Base-by-base conservation (phyloP, 2,113 vertebrate genomes). In the Cnemophilus loriae region DNA sequence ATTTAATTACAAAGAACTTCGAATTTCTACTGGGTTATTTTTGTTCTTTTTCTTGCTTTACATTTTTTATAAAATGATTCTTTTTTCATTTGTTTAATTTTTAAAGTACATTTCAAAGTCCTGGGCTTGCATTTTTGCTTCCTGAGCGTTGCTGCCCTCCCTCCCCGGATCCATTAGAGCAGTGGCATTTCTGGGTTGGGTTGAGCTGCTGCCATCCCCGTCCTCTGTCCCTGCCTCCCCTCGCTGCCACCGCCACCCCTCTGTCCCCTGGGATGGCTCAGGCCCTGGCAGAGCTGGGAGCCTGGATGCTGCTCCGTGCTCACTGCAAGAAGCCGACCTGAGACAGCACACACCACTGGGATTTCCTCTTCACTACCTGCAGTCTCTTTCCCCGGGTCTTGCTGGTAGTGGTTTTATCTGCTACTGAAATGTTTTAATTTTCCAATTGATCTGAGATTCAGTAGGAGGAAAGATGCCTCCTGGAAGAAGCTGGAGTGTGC, bases 61-160 rank as follows among this genome's bases (percentile, higher is more conserved):
- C 2, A 1, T 32, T n/a, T 37, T n/a, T 11, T 4, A 67, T 28
- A 11, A 13, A 21, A 11, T 5, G 0, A 14, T 59, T 37, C 0
- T n/a, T 39, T 56, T 68, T 23, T 6, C 5, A 21, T 39, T 35
- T 60, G 20, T 68, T 89, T 52, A 6, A 37, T 32, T 78, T 77
- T 41, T 9, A 46, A 81, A 70, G 18, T 49, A 10, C 9, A 10
- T 33, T 87, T 82, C 26, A 28, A 70, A 78, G 3, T 13, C 23
- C 46, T 20, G 12, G 18, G 47, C 26, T 71, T 67, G 56, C 20
- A 4, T 56, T 75, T 89, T 82, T n/a, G 4, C 64, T 63, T 47
- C 7, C 47, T 22, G 42, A 27, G 13, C 4, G 13, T 26, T 63
- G 13, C 65, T 87, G 61, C 35, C 16, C 26, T 78, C 35, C 41